phyloP scores from a whole-genome alignment of 2,888 invertebrate genomes.

The Carpatolechia fugitivella region DNA sequence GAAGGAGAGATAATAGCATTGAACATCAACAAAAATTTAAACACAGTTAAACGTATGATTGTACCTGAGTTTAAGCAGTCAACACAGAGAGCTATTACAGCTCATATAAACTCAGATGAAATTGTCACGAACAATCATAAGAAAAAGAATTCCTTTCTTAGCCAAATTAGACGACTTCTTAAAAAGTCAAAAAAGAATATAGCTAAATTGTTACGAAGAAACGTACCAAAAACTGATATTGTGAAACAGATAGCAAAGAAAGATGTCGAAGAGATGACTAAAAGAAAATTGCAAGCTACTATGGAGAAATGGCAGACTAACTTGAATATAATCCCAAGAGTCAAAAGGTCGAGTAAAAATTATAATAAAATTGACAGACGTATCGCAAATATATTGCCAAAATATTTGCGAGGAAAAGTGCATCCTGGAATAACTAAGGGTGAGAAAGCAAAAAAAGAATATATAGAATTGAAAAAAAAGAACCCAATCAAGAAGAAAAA shows the following conservation, averaged over 20 bases:
- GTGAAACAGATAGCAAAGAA: conserved; percentile 1
- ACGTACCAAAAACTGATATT: conserved; percentile 42
- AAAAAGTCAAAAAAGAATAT: conserved; percentile 48
- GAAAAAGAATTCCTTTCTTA: conserved; percentile 45
- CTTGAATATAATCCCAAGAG: conserved; percentile 35
- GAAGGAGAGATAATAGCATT: conserved; percentile 32
- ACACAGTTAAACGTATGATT: conserved; percentile 13
- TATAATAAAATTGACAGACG: conserved; percentile 31
- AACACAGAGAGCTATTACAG: background rate
- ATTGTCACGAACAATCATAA: background rate
- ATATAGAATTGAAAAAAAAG: conserved; percentile 24
- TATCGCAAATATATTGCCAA: conserved; percentile 58
- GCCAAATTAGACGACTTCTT: conserved; percentile 45
- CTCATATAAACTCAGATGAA: background rate
- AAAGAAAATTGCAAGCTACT: conserved; percentile 38
- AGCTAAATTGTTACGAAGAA: conserved; percentile 35
- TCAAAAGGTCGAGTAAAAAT: conserved; percentile 38
- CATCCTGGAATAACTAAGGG: conserved; percentile 35
- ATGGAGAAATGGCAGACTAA: conserved; percentile 55
- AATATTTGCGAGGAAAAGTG: conserved; percentile 52
- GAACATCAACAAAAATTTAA: conserved; percentile 28
- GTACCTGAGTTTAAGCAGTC: background rate
- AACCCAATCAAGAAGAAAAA: background rate
- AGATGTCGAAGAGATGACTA: conserved; percentile 38
- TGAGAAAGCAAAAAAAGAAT: conserved; percentile 13